Conservation (phyloP, 2,888 invertebrate genomes). For the Tigriopus californicus region DNA sequence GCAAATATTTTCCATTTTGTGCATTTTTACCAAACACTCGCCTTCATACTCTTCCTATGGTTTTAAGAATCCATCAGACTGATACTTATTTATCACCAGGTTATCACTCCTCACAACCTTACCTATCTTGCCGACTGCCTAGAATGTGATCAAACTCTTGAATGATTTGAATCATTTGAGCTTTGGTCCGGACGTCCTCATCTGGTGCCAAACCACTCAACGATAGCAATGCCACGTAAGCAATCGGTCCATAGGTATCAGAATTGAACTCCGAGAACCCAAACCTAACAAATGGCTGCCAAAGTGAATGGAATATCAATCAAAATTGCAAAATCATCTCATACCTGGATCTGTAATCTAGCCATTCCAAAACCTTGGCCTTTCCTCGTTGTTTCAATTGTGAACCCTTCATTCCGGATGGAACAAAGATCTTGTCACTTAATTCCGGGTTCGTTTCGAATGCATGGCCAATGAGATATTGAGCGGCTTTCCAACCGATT, state of each 20-base stretch:
- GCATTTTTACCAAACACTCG: too few relatives aligned
- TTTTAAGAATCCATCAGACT: too few relatives aligned
- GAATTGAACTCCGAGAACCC: slow-evolving; percentile 9
- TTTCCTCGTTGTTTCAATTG: background rate
- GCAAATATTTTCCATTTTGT: too few relatives aligned
- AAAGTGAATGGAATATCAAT: background rate
- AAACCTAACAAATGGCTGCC: background rate
- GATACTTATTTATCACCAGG: too few relatives aligned
- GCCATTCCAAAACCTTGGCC: background rate
- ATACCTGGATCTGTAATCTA: background rate
- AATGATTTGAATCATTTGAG: background rate
- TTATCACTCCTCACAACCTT: too few relatives aligned
- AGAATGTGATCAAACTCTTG: slow-evolving; percentile 4
- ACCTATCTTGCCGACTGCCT: background rate
- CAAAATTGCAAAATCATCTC: background rate
- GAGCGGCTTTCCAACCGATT: slow-evolving; percentile 5
- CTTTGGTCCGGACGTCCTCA: background rate
- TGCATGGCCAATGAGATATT: background rate
- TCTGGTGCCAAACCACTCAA: background rate
- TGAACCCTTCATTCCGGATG: background rate
- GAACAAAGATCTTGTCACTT: background rate
- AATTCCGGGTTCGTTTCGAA: background rate
- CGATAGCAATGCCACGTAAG: background rate
- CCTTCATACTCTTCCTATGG: too few relatives aligned
- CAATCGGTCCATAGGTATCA: slow-evolving; percentile 9